Evolutionary conservation across 2,888 invertebrate genomes (phyloP).

Genomic region (Steinernema scapterisci): DNA sequence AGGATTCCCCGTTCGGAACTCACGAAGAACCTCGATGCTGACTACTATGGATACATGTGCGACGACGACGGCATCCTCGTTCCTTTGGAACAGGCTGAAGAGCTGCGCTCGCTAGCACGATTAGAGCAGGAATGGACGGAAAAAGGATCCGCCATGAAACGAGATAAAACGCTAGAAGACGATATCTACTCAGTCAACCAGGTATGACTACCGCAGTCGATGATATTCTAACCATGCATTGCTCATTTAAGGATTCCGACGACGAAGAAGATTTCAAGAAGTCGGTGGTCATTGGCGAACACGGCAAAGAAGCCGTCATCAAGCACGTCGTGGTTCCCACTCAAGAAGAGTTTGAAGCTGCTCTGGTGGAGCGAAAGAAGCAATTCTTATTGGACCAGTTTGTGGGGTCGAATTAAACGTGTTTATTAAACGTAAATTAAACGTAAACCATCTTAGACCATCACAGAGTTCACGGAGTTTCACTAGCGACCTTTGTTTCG

Average conservation of each 20-base stretch:
- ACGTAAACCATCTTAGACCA: too few species aligned
- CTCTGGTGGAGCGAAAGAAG: conserved; percentile 85
- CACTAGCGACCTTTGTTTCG: too few species aligned
- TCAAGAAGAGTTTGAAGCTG: conserved; percentile 76
- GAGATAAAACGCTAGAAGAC: conserved; percentile 47
- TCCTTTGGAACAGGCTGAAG: conserved; percentile 77
- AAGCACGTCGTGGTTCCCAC: conserved; percentile 63
- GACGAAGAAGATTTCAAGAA: conserved; percentile 64
- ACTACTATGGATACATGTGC: conserved; percentile 85
- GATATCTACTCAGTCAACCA: conserved; percentile 62
- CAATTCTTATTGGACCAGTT: conserved; percentile 85
- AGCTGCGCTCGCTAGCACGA: conserved; percentile 66
- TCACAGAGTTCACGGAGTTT: too few species aligned
- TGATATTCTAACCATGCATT: conserved; percentile 43
- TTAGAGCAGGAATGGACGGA: conserved; percentile 46
- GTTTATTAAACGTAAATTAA: neutral
- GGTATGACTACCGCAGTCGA: conserved; percentile 29
- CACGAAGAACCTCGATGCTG: conserved; percentile 96
- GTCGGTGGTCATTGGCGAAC: conserved; percentile 61
- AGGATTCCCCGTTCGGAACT: conserved; percentile 91
- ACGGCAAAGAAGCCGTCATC: conserved; percentile 63
- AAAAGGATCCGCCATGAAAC: conserved; percentile 52
- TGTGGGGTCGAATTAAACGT: conserved; percentile 67
- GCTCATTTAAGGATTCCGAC: conserved; percentile 68
- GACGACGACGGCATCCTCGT: conserved; percentile 94